phyloP scores from a whole-genome alignment of 2,113 vertebrate species.

The Gracilinanus agilis region DNA sequence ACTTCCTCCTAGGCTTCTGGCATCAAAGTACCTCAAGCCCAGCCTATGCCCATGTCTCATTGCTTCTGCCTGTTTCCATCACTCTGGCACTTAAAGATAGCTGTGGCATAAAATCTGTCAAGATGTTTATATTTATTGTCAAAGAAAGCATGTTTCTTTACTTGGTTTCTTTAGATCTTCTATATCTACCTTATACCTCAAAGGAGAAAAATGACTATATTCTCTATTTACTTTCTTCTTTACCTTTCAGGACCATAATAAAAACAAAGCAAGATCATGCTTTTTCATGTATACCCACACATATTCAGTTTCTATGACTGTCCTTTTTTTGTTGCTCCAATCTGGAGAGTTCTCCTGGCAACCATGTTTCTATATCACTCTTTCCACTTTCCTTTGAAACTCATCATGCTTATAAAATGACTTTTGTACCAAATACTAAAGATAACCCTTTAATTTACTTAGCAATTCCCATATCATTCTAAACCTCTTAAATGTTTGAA shows the following conservation, averaged over 20 bases:
- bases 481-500: background rate
- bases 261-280: background rate
- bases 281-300: background rate
- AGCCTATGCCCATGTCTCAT: background rate
- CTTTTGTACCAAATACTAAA: background rate
- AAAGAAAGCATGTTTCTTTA: background rate
- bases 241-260: background rate
- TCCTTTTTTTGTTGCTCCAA: background rate
- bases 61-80: background rate
- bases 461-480: background rate
- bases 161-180: background rate
- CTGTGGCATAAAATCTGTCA: background rate
- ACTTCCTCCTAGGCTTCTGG: background rate
- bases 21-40: background rate
- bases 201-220: background rate
- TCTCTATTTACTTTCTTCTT: background rate
- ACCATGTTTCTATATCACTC: background rate
- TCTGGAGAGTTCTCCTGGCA: background rate
- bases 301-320: background rate
- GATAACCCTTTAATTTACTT: slow-evolving; percentile 2
- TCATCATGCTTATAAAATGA: background rate
- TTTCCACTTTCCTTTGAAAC: background rate
- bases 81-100: background rate
- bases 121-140: background rate
- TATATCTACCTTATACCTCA: background rate